Evolutionary conservation across 2,113 vertebrate genomes (phyloP), one percentile per base, ranked within the genome.

Genomic region (Siphamia tubifer): DNA sequence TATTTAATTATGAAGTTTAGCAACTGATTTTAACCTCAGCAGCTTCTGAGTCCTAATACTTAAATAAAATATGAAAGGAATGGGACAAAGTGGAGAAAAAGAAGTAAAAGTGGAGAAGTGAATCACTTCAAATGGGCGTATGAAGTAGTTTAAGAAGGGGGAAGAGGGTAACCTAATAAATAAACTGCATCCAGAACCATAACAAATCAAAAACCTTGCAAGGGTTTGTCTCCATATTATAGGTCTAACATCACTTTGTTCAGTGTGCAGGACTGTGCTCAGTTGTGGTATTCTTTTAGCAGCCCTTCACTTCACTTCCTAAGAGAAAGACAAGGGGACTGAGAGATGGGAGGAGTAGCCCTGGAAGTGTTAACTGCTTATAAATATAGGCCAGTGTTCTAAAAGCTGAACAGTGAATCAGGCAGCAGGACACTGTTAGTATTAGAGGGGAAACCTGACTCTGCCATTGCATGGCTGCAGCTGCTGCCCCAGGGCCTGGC

Each of bases 351-450:
- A 15, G 77, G 63, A 62, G 66, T n/a, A 71, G 84, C 71, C 83
- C 71, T 90, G 89, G 83, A 89, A 93, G 94, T 92, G 92, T 92
- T 92, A 90, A 92, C 91, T 85, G 79, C 79, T 83, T 93, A 93
- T 94, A 93, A 96, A 96, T 95, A 95, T 95, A 96, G 93, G 91
- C 79, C 79, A 91, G 92, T 91, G 91, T 89, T 94, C 96, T 96
- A 96, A 96, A 98, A 96, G 91, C 89, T 91, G 94, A 93, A 86
- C 74, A 90, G 92, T 94, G 95, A 96, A 94, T 96, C 95, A 95
- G 90, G 91, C 78, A 85, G 89, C 82, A 7, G 49, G 61, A 81
- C 73, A 82, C 76, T 70, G 84, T 79, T 90, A 85, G 87, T 90
- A 93, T 94, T 92, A 92, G 93, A 87, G 80, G 76, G 60, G 87